Conservation (phyloP, 2,113 vertebrate species). For the Cinclus mexicanus region DNA sequence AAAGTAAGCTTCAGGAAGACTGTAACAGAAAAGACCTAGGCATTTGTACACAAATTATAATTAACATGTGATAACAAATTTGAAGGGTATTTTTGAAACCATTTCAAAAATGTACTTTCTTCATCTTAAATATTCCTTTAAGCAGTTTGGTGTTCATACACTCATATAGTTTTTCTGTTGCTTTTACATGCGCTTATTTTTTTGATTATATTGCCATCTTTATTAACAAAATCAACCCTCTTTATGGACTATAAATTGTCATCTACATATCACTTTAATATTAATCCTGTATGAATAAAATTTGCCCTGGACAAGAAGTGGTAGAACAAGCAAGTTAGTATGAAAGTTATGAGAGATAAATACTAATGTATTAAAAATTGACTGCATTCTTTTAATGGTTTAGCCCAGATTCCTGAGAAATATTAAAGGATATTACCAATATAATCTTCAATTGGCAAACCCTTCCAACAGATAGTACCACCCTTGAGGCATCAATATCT, state of each 20-base stretch:
- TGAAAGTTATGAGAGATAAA: neutral
- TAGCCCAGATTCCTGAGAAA: neutral
- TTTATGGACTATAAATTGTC: neutral
- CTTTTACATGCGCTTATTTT: neutral
- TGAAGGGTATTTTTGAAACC: neutral
- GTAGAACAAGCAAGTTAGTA: neutral
- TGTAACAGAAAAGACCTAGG: neutral
- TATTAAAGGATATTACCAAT: neutral
- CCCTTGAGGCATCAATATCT: neutral
- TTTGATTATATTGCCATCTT: neutral
- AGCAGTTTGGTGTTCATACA: neutral
- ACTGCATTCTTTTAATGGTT: neutral
- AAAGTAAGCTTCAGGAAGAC: neutral
- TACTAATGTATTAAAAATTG: neutral
- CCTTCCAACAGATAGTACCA: neutral
- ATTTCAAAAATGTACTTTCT: neutral
- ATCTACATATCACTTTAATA: neutral
- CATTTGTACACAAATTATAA: neutral
- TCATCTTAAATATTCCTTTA: neutral
- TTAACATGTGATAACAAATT: neutral
- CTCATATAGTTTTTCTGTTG: neutral
- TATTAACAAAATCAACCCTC: neutral
- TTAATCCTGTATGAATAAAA: neutral
- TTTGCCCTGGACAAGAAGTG: neutral
- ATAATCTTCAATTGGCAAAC: neutral